Evolutionary conservation across 2,113 vertebrate species (phyloP).

Genomic region (Petrocephalus zakoni): DNA sequence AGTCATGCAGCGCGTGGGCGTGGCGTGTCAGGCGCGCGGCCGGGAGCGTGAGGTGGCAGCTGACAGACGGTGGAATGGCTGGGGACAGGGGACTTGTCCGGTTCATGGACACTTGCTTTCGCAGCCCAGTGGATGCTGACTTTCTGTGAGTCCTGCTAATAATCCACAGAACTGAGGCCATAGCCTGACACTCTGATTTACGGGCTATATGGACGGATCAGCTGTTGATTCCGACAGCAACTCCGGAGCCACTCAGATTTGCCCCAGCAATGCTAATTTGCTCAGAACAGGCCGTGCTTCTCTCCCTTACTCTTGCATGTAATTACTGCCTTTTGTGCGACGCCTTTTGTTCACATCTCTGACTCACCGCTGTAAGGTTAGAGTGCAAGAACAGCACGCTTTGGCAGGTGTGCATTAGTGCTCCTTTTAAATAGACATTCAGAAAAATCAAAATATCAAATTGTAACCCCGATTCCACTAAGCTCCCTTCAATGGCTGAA

Average conservation of each 20-base stretch:
- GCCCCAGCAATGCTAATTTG: slow-evolving; percentile 26
- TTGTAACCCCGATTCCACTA: background rate
- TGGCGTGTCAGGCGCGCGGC: background rate
- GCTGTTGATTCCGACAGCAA: background rate
- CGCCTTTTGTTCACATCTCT: slow-evolving; percentile 28
- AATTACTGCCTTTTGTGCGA: slow-evolving; percentile 38
- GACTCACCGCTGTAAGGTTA: slow-evolving; percentile 29
- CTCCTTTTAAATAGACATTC: slow-evolving; percentile 29
- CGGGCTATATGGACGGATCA: background rate
- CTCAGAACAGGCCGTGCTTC: slow-evolving; percentile 30
- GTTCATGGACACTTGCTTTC: background rate
- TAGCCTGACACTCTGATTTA: background rate
- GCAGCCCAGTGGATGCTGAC: background rate
- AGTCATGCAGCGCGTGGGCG: background rate
- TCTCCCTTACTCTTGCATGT: slow-evolving; percentile 26
- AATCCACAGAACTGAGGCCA: background rate
- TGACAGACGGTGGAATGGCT: background rate
- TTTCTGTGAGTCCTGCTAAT: background rate
- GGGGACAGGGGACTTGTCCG: background rate
- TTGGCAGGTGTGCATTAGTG: slow-evolving; percentile 31
- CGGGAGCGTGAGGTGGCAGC: background rate
- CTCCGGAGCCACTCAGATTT: background rate
- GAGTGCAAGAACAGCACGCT: slow-evolving; percentile 15
- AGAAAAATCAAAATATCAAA: slow-evolving; percentile 28
- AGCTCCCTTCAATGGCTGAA: background rate